Percentiles rank a stretch among this genome's conserved stretches.
phyloP scores from a whole-genome alignment of 2,888 invertebrate genomes.

The Chelonus formosanus region DNA sequence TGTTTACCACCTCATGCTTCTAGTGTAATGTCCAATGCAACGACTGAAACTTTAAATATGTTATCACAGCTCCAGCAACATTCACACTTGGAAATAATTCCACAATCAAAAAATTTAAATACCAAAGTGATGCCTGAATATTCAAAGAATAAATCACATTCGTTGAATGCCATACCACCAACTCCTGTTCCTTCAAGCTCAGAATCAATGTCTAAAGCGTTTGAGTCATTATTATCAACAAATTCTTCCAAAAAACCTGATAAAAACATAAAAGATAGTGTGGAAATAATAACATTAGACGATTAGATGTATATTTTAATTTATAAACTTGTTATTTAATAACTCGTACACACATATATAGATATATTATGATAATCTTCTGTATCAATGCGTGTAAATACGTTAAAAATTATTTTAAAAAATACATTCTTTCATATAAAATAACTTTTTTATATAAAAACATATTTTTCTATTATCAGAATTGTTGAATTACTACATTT shows the following conservation, averaged over 20 bases:
- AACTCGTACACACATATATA: background rate
- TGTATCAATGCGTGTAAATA: too few relatives aligned
- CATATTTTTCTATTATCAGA: too few relatives aligned
- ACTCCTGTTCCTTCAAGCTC: slow-evolving; percentile 44
- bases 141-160: slow-evolving; percentile 47
- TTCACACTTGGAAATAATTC: slow-evolving; percentile 61
- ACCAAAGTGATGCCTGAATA: slow-evolving; percentile 48
- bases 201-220: too few relatives aligned
- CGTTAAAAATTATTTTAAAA: too few relatives aligned
- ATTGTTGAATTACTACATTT: too few relatives aligned
- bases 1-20: too few relatives aligned
- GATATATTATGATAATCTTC: too few relatives aligned
- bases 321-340: background rate
- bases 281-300: slow-evolving; percentile 61
- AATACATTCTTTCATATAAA: too few relatives aligned
- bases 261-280: slow-evolving; percentile 51
- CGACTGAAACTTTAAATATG: slow-evolving; percentile 50
- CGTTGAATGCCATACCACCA: slow-evolving; percentile 49
- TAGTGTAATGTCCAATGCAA: too few relatives aligned
- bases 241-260: slow-evolving; percentile 46
- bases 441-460: too few relatives aligned
- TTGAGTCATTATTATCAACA: slow-evolving; percentile 49
- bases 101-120: slow-evolving; percentile 52
- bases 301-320: slow-evolving; percentile 45
- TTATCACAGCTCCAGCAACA: slow-evolving; percentile 59